Conservation (phyloP, 2,113 vertebrate species). For the Porphyrio hochstetteri region DNA sequence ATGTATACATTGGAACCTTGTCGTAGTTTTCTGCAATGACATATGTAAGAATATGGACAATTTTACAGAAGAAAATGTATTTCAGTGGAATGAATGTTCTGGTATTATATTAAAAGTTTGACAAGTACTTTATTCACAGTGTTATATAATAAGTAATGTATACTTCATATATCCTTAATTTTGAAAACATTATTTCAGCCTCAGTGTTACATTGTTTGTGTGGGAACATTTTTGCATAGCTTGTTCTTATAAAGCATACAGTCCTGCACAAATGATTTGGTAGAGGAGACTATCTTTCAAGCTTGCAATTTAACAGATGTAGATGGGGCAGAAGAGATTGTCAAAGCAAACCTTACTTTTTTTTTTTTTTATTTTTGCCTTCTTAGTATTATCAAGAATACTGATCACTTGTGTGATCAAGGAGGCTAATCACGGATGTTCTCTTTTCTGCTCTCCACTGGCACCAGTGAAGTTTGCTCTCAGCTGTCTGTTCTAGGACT, state of each 20-base stretch:
- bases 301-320: not conserved
- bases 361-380: not conserved
- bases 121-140: not conserved
- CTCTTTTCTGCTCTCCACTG: fast-evolving
- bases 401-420: not conserved
- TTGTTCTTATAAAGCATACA: not conserved
- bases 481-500: not conserved
- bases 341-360: not conserved
- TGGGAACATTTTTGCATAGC: not conserved
- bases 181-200: not conserved
- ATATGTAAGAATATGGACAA: not conserved
- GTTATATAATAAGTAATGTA: not conserved
- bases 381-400: not conserved
- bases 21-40: not conserved
- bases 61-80: not conserved
- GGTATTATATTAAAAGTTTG: not conserved
- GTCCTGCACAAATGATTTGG: not conserved
- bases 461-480: fast-evolving
- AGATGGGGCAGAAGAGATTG: not conserved
- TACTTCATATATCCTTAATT: not conserved
- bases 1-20: not conserved
- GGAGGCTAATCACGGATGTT: not conserved
- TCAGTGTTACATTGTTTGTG: not conserved
- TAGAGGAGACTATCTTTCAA: not conserved
- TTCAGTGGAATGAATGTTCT: not conserved